These are phyloP conservation scores for Catharus fuscescens DNA, from an alignment of 2,113 vertebrate genomes.

Conservation along the genomic window DNA sequence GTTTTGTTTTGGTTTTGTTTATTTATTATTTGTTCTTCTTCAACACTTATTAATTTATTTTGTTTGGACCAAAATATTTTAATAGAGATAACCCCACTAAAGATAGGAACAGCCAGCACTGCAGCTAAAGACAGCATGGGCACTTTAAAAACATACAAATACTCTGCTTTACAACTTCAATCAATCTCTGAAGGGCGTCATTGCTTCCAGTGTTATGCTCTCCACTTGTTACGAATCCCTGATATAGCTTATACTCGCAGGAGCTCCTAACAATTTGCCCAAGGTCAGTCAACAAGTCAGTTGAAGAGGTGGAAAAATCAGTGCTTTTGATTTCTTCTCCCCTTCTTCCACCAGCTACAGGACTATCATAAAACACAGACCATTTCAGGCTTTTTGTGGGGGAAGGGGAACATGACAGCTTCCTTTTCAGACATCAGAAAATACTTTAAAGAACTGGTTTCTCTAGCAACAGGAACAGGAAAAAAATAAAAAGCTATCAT, in stretches of 20 bases:
- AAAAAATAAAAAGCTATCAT: conserved; percentile 11
- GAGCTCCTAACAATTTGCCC: background rate
- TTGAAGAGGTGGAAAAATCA: conserved; percentile 31
- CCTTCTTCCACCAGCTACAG: background rate
- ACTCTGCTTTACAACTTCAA: background rate
- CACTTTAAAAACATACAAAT: background rate
- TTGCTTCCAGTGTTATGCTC: background rate
- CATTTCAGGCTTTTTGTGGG: conserved; percentile 20
- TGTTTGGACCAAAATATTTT: background rate
- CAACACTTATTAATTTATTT: background rate
- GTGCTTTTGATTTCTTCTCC: conserved; percentile 14
- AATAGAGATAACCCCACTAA: background rate
- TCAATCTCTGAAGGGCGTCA: background rate
- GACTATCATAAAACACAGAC: background rate
- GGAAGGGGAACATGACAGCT: conserved; percentile 16
- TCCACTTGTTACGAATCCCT: background rate
- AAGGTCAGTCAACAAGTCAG: conserved; percentile 29
- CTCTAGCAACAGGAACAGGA: conserved; percentile 64
- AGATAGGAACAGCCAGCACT: background rate
- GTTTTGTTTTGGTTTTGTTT: background rate
- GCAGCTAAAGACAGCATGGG: background rate
- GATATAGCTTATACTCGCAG: background rate
- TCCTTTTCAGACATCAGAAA: conserved; percentile 51
- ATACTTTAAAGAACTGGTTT: conserved; percentile 41
- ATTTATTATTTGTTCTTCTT: background rate